Conservation (phyloP, 1,140 invertebrate genomes). For the Saccostrea echinata region DNA sequence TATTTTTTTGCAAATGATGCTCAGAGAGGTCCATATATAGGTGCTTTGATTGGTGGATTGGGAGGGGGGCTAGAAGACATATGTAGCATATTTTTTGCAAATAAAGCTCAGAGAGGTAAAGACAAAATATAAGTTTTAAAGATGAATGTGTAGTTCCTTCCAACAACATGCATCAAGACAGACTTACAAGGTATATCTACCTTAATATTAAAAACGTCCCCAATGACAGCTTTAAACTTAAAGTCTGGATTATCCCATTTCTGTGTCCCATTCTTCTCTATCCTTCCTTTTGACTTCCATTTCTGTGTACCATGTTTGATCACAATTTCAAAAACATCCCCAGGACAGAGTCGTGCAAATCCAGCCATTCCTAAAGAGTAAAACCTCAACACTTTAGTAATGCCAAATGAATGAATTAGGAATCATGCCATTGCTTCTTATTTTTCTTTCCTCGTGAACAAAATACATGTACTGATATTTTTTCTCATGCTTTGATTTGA, state of each 20-base stretch:
- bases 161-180: not conserved
- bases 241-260: slow-evolving; percentile 82
- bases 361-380: slow-evolving; percentile 82
- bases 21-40: too few relatives aligned
- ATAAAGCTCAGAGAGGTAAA: too few relatives aligned
- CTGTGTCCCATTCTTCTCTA: slow-evolving; percentile 83
- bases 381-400: not conserved
- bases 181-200: slow-evolving; percentile 70
- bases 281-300: slow-evolving; percentile 83
- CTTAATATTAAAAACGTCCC: slow-evolving; percentile 83
- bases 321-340: slow-evolving; percentile 85
- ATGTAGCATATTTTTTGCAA: too few relatives aligned
- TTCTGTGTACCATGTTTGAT: slow-evolving; percentile 84
- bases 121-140: too few relatives aligned
- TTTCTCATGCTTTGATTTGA: not conserved
- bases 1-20: too few relatives aligned
- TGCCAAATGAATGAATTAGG: too few relatives aligned
- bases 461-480: not conserved
- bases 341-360: slow-evolving; percentile 84
- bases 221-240: slow-evolving; percentile 82
- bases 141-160: not conserved
- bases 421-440: too few relatives aligned
- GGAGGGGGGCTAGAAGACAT: too few relatives aligned
- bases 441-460: not conserved
- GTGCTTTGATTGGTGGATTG: too few relatives aligned